Base-by-base conservation (phyloP, 2,797 vertebrate genomes). In the Hippoglossus hippoglossus region DNA sequence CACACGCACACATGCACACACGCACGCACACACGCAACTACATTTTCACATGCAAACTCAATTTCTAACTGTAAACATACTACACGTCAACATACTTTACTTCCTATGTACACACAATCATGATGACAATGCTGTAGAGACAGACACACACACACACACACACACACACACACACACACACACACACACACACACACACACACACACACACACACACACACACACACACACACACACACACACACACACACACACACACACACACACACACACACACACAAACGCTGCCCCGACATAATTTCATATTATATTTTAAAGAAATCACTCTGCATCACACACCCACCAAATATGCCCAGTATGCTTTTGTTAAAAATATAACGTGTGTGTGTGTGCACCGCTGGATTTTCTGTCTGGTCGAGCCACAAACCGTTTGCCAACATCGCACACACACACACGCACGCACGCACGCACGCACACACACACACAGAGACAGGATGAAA, bases 351-450 rank as follows among this genome's bases (percentile, higher is more conserved):
- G 79, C 77, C 67, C 70, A 85, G 67, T 72, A 73, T 83, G 87
- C 85, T 67, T 84, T 87, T 86, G 78, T 88, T 86, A 85, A 87
- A 87, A 89, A 89, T 88, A 82, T 56, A 80, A 79, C 70, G 63
- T 77, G 24, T 39, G 58, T 84, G 24, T 39, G 58, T 84, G 61
- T 31, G 59, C 54, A 81, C 24, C 59, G 63, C 53, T 71, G 69
- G 67, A 66, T 72, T 78, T 84, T 75, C 58, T 71, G 71, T 76
- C 71, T 79, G 79, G 68, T 63, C 19, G 2, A 56, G 46, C 77
- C 72, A 73, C 79, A 83, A 65, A 75, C 16, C 60, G 36, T 66
- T 62, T 52, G 69, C 70, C 73, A 64, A 39, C 65, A 73, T 85
- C 59, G 11, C 55, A 1, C 34, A 36, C 31, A 6, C 31, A 31